phyloP scores from a whole-genome alignment of 2,113 vertebrate species.

The Calidris pugnax region DNA sequence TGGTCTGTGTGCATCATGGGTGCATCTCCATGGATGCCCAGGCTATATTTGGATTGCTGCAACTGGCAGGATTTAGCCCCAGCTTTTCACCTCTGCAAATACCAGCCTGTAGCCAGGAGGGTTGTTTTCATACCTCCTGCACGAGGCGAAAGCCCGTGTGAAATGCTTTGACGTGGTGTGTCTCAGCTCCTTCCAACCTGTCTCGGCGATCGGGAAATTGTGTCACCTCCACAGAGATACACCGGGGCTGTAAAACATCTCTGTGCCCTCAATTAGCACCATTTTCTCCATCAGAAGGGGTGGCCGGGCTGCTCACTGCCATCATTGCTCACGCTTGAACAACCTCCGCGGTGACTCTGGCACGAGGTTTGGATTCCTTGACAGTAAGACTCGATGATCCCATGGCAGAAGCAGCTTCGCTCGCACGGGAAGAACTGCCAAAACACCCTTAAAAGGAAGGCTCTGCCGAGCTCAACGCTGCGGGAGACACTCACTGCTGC shows the following conservation, averaged over 20 bases:
- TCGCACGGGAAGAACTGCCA: conserved; percentile 32
- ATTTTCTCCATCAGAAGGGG: neutral
- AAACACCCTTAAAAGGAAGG: conserved; percentile 62
- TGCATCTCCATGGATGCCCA: neutral
- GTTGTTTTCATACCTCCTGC: neutral
- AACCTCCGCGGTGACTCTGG: conserved; percentile 36
- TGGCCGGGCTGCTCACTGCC: neutral
- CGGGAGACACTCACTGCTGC: neutral
- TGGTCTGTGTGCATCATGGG: fast-evolving
- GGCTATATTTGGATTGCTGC: neutral
- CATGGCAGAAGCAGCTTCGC: conserved; percentile 49
- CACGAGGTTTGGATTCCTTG: conserved; percentile 56
- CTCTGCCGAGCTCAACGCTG: neutral
- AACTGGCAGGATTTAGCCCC: neutral
- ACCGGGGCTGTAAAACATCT: neutral
- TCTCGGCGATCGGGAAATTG: neutral
- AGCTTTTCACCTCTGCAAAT: neutral
- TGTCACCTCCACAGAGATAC: neutral
- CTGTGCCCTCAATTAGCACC: neutral
- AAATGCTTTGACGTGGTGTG: neutral
- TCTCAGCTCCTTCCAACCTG: neutral
- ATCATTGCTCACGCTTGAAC: neutral
- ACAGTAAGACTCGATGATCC: conserved; percentile 44
- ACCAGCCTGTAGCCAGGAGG: neutral
- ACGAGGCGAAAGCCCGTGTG: neutral